Evolutionary conservation across 2,888 invertebrate species (phyloP).

Genomic region (Mellilla xanthometata): DNA sequence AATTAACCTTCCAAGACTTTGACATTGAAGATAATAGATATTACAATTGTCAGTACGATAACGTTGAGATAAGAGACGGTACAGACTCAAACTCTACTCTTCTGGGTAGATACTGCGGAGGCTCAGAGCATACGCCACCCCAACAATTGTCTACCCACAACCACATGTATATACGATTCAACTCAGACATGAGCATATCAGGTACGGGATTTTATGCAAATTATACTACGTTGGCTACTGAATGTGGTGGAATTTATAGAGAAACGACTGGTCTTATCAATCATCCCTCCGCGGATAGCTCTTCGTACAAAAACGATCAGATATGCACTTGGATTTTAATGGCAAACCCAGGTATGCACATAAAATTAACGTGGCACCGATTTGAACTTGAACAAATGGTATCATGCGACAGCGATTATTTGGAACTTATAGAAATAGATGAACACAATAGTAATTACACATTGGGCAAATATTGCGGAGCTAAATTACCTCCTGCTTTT

Average conservation of each 20-base stretch:
- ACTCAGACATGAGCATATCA: conserved; percentile 79
- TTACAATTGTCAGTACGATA: conserved; percentile 58
- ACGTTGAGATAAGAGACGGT: conserved; percentile 87
- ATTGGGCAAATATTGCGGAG: conserved; percentile 87
- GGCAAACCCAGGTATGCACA: conserved; percentile 85
- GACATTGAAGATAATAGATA: conserved; percentile 80
- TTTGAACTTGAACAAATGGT: conserved; percentile 87
- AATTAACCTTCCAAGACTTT: conserved; percentile 85
- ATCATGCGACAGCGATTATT: conserved; percentile 83
- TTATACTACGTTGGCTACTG: conserved; percentile 86
- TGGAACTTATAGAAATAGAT: conserved; percentile 85
- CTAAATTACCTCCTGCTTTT: conserved; percentile 84
- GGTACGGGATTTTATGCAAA: conserved; percentile 89
- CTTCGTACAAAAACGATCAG: conserved; percentile 66
- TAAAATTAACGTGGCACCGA: conserved; percentile 88
- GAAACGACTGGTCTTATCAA: conserved; percentile 84
- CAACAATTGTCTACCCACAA: conserved; percentile 87
- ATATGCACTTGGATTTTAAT: conserved; percentile 89
- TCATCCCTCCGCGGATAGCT: conserved; percentile 74
- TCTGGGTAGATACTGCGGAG: conserved; percentile 87
- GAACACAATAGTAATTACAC: conserved; percentile 59
- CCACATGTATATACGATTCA: conserved; percentile 86
- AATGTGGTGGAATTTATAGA: conserved; percentile 89
- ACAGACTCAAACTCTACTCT: conserved; percentile 83
- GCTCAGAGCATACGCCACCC: conserved; percentile 73